These are phyloP conservation scores for Notarius quadriscutis DNA, from an alignment of 2,113 vertebrate species.

Conservation along the genomic window DNA sequence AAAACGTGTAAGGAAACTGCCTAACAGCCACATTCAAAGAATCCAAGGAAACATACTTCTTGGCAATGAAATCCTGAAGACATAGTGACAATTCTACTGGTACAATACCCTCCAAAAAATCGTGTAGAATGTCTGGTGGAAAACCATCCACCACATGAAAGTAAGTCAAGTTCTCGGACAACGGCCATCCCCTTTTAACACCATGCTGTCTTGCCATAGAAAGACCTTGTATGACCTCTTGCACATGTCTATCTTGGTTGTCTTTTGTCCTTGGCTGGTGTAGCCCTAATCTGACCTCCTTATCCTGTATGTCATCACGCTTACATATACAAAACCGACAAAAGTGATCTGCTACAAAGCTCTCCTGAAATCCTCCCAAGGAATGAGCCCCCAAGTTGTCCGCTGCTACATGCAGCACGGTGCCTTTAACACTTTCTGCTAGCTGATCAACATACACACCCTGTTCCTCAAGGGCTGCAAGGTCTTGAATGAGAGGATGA, in stretches of 20 bases:
- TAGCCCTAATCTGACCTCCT: neutral
- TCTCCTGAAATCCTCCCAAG: constrained; percentile 30
- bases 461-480: constrained; percentile 10
- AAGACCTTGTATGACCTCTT: neutral
- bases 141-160: constrained; percentile 1
- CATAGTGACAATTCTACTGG: neutral
- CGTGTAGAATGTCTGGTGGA: neutral
- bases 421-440: constrained; percentile 35
- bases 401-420: constrained; percentile 19
- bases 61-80: neutral
- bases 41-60: neutral
- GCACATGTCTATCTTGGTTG: neutral
- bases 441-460: constrained; percentile 27
- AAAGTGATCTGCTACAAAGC: constrained; percentile 18
- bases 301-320: neutral
- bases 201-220: neutral
- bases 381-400: constrained; percentile 34
- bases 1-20: neutral
- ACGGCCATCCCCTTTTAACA: neutral
- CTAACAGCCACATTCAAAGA: constrained; percentile 4
- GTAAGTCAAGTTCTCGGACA: neutral
- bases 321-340: constrained; percentile 32
- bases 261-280: neutral
- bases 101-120: neutral
- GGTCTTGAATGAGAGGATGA: constrained; percentile 32